A percentile compares a stretch with the other conserved stretches of the same genome.
phyloP scores from a whole-genome alignment of 2,113 vertebrate species.

The Puma concolor region DNA sequence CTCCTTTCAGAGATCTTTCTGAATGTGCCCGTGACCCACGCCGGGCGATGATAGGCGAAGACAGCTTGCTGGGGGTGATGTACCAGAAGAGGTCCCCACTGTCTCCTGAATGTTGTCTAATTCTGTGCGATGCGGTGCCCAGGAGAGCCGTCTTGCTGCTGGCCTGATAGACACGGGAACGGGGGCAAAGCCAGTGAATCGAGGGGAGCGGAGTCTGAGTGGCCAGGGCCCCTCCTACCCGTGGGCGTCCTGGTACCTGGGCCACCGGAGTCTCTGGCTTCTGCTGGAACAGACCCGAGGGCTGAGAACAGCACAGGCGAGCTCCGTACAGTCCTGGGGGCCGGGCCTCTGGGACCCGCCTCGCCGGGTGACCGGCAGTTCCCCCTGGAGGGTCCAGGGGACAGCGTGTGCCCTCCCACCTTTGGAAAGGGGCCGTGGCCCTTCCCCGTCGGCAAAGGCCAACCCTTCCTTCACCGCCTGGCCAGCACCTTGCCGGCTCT shows the following conservation, averaged over 20 bases:
- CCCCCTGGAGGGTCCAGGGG: background rate
- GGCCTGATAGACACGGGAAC: fast-evolving
- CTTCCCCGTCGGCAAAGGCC: fast-evolving
- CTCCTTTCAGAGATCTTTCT: background rate
- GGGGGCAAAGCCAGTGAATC: background rate
- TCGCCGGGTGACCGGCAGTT: too few species aligned
- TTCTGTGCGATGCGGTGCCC: too few species aligned
- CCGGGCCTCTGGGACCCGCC: fast-evolving
- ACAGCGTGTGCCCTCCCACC: fast-evolving
- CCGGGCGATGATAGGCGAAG: background rate
- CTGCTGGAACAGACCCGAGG: fast-evolving
- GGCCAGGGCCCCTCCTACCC: fast-evolving
- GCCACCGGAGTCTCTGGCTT: fast-evolving
- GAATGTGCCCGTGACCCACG: background rate
- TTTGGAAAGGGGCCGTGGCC: fast-evolving
- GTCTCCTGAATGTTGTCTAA: background rate
- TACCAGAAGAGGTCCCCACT: fast-evolving
- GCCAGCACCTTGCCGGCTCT: fast-evolving
- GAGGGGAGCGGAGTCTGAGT: background rate
- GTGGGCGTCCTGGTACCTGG: fast-evolving
- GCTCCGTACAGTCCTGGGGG: fast-evolving
- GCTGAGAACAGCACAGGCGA: fast-evolving
- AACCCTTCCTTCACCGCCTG: fast-evolving
- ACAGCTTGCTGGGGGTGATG: fast-evolving
- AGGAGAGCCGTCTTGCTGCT: too few species aligned